Evolutionary conservation across 2,113 vertebrate species (phyloP).

Genomic region (Rhinogobius similis): DNA sequence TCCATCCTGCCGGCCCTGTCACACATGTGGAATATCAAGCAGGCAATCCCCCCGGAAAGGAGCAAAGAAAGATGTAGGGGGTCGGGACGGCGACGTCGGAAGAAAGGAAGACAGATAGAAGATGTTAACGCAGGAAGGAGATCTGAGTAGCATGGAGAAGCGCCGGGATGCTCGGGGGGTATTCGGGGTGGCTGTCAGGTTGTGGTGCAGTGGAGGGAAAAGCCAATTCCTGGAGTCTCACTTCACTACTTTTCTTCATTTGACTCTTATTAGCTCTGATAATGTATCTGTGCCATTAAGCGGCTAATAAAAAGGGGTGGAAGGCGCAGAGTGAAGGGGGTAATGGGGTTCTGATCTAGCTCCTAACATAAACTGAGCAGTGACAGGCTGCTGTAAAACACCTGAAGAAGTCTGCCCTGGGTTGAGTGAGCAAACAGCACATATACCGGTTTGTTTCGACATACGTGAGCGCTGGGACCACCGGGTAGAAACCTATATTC

Average conservation of each 20-base stretch:
- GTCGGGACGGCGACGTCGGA: conserved; percentile 10
- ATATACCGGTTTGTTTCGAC: background rate
- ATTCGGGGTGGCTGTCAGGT: conserved; percentile 14
- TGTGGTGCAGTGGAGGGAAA: conserved; percentile 65
- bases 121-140: conserved; percentile 20
- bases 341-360: conserved; percentile 63
- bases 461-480: too few relatives aligned
- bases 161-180: conserved; percentile 4
- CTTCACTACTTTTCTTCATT: conserved; percentile 89
- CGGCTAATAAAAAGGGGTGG: conserved; percentile 67
- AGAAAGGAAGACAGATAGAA: conserved; percentile 43
- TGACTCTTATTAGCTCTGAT: conserved; percentile 90
- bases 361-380: conserved; percentile 62
- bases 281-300: conserved; percentile 87
- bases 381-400: conserved; percentile 37
- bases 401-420: background rate
- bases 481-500: too few relatives aligned
- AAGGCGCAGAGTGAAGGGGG: conserved; percentile 43
- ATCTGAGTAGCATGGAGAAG: conserved; percentile 29
- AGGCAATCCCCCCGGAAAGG: conserved; percentile 62
- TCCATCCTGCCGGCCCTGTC: conserved; percentile 79
- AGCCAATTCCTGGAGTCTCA: conserved; percentile 85
- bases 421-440: background rate
- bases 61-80: conserved; percentile 59
- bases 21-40: conserved; percentile 83